Conservation (phyloP, 2,888 invertebrate species). For the Sipunculus nudus region DNA sequence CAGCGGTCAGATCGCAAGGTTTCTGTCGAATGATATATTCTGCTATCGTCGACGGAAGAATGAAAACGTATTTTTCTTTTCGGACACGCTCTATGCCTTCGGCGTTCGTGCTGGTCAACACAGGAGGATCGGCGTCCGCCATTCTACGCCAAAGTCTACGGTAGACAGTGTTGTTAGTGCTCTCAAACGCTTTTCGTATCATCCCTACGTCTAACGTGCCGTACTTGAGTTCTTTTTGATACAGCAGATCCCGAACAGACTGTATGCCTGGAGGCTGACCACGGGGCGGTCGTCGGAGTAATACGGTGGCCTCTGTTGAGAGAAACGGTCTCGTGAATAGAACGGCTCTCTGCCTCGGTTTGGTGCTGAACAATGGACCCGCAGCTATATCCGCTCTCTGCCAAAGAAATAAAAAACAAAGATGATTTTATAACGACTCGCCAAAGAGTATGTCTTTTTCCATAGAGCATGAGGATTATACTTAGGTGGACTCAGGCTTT, state of each 20-base stretch:
- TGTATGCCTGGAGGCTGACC: conserved; percentile 4
- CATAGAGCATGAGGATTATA: neutral
- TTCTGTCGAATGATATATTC: conserved; percentile 30
- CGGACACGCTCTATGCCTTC: conserved; percentile 34
- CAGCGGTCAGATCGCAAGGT: conserved; percentile 35
- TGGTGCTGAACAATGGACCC: conserved; percentile 35
- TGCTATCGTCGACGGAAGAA: conserved; percentile 36
- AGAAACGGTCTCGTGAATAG: conserved; percentile 36
- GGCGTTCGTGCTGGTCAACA: conserved; percentile 35
- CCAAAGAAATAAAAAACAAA: neutral
- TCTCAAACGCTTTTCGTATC: conserved; percentile 26
- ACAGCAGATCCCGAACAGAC: conserved; percentile 2
- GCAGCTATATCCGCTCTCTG: conserved; percentile 39
- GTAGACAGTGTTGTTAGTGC: conserved; percentile 27
- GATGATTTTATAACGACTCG: neutral
- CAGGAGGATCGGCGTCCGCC: conserved; percentile 15
- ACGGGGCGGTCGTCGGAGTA: conserved; percentile 20
- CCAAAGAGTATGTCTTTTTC: neutral
- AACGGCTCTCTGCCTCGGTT: conserved; percentile 26
- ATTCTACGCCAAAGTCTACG: conserved; percentile 27
- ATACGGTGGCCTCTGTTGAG: conserved; percentile 29
- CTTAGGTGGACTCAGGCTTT: too few species aligned
- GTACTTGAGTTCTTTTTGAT: conserved; percentile 20
- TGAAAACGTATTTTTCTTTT: conserved; percentile 31
- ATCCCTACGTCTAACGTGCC: conserved; percentile 35